Evolutionary conservation across 2,113 vertebrate species (phyloP), one percentile per base, ranked within the genome.

Genomic region (Enhydra lutris): DNA sequence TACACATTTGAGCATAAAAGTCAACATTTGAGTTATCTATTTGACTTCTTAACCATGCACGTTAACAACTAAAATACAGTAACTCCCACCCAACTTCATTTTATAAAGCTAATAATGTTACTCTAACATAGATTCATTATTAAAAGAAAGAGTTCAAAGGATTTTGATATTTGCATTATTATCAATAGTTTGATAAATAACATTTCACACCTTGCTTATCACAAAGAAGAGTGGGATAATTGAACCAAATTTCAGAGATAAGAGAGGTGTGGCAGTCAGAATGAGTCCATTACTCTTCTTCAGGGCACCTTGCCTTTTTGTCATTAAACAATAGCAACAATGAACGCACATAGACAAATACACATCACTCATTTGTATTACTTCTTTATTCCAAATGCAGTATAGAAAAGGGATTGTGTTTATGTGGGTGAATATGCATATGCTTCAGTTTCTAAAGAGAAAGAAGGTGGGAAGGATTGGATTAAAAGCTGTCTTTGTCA

Each of bases 341-440:
- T 3, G 52, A 82, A 83, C 39, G 11, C 45, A 85, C 20, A 61
- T 5, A 42, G 21, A 55, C 39, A 82, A 65, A 90, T 14, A 47
- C 17, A n/a, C 12, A 29, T 63, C 13, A 74, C 31, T 31, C 29
- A 15, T 0, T 20, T 26, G 1, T 24, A 65, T 29, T 26, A 18
- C 15, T 67, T 67, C 50, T 88, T 90, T 63, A 47, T 50, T 67
- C 3, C 78, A 71, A 84, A 78, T 7, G 4, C 14, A 76, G 2
- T 15, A 42, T 6, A 71, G 11, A 17, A 86, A 74, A 57, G 2
- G 10, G 24, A 57, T 6, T 67, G 1, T 47, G 6, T 3, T 4
- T 18, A 8, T n/a, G 0, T 21, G 20, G 45, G 0, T 47, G 4
- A 3, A 17, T 36, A 52, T 14, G 26, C 2, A 18, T 52, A 47